A percentile compares a stretch with the other conserved stretches of the same genome.
Evolutionary conservation across 2,888 invertebrate genomes (phyloP).

Genomic region (Drosophila maculinotata): DNA sequence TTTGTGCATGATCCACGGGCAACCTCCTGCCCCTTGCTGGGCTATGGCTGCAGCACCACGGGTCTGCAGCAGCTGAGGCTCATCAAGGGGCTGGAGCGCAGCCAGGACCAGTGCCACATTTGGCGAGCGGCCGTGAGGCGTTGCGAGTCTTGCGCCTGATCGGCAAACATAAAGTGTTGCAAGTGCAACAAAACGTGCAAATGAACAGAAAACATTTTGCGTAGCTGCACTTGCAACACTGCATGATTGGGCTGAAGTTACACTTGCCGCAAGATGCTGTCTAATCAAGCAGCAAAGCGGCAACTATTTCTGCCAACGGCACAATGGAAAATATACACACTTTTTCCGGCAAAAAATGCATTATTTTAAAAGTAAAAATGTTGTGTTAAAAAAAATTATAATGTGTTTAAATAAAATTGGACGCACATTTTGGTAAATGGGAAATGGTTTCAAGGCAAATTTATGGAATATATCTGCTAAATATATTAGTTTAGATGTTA

Average conservation of each 20-base stretch:
- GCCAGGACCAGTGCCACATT: background rate
- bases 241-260: constrained; percentile 13
- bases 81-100: constrained; percentile 17
- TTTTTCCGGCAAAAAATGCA: background rate
- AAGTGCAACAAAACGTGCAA: constrained; percentile 11
- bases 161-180: constrained; percentile 16
- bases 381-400: no score
- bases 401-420: no score
- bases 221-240: constrained; percentile 27
- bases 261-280: constrained; percentile 8
- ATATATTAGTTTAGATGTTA: no score
- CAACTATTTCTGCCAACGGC: background rate
- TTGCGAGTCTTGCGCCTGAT: background rate
- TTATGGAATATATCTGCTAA: no score
- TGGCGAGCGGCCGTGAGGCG: background rate
- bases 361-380: background rate
- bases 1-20: constrained; percentile 32
- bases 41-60: background rate
- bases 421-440: no score
- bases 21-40: constrained; percentile 19
- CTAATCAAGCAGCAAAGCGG: constrained; percentile 3
- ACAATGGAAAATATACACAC: background rate
- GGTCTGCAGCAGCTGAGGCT: constrained; percentile 13
- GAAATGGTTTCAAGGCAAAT: no score
- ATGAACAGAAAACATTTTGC: constrained; percentile 13